Conservation (phyloP, 2,888 invertebrate species). For the Phaedon cochleariae region DNA sequence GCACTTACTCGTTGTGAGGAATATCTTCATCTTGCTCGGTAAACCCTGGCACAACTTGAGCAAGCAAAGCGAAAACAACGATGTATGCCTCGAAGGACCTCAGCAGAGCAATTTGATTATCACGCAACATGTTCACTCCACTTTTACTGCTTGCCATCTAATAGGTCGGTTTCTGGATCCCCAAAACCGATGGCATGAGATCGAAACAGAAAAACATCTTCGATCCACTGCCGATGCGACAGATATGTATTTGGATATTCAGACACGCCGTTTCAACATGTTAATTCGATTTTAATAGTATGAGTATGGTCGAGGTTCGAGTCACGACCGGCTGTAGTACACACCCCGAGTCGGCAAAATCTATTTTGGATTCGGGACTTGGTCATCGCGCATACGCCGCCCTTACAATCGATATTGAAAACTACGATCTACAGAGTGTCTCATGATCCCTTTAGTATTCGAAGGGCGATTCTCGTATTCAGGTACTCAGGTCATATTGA, state of each 20-base stretch:
- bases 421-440: conserved; percentile 40
- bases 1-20: conserved; percentile 91
- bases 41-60: conserved; percentile 61
- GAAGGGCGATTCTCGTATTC: not conserved
- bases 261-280: conserved; percentile 47
- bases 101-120: conserved; percentile 37
- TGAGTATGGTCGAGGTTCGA: conserved; percentile 38
- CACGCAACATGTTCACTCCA: conserved; percentile 51
- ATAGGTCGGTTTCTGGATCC: conserved; percentile 33
- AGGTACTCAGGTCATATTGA: not conserved
- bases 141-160: conserved; percentile 30
- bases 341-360: conserved; percentile 61
- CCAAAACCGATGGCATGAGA: not conserved
- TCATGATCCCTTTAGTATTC: not conserved
- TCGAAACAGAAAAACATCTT: conserved; percentile 5
- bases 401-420: conserved; percentile 49
- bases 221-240: conserved; percentile 1
- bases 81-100: conserved; percentile 34
- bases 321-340: conserved; percentile 57
- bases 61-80: conserved; percentile 44
- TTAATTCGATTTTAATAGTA: conserved; percentile 49
- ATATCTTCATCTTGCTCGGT: conserved; percentile 88
- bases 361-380: conserved; percentile 52
- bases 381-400: conserved; percentile 55
- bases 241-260: conserved; percentile 7